Base-by-base conservation (phyloP, 2,113 vertebrate species). In the Callorhinus ursinus region DNA sequence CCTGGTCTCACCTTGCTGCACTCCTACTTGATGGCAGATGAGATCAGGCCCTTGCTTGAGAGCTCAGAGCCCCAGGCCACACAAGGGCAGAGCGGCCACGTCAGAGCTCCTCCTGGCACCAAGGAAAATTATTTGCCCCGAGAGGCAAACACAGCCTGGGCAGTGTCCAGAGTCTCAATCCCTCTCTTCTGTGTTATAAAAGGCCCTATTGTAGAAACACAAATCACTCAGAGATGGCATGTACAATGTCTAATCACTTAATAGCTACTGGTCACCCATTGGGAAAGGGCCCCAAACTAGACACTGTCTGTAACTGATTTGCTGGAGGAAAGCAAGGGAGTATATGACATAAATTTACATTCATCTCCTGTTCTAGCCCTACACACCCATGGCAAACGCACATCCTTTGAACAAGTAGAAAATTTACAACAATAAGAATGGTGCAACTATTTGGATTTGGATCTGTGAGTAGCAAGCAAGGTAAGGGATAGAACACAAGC, bases 31-130 rank as follows among this genome's bases (percentile, higher is more conserved):
- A 16, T 71, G 79, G 46, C 53, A 61, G 92, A 46, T 4, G 39
- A 36, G 18, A 39, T n/a, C 28, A 74, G 63, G 69, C 42, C 19
- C 59, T 51, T 81, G 36, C 84, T 88, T 15, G 12, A 18, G 71
- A 90, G 53, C 95, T 95, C 69, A 85, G 93, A 96, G 80, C 61
- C 83, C 77, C 59, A 55, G 93, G 96, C 96, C 90, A 95, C 97
- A 80, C 42, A 96, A 95, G 96, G 94, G 92, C 85, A 97, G 42
- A 88, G 42, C 39, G 57, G 72, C 93, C 92, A 90, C 79, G 5
- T 95, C 97, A 94, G 86, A 92, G 96, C 97, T 96, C 95, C 90
- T 97, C 98, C 98, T 98, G 97, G 97, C 96, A 98, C 98, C 97
- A 97, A 95, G 76, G 94, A 97, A 98, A 97, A 98, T 98, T 65